phyloP scores from a whole-genome alignment of 1,140 invertebrate genomes.

The Augochlora pura region DNA sequence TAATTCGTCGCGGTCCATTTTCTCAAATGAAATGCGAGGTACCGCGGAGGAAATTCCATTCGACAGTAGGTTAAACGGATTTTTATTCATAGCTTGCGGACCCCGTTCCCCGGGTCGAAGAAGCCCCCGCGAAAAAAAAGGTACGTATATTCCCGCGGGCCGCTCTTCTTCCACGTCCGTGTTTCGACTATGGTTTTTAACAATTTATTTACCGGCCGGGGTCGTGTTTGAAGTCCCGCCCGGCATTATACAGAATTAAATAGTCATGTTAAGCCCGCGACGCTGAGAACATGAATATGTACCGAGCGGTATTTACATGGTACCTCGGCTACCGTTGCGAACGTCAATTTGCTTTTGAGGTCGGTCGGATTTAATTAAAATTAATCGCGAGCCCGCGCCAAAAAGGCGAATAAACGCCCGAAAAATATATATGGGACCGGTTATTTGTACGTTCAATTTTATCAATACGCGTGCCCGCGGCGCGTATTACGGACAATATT shows the following conservation, averaged over 20 bases:
- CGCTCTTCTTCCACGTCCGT: neutral
- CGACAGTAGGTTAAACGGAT: neutral
- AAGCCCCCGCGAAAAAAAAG: too few relatives aligned
- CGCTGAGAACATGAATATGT: conserved; percentile 41
- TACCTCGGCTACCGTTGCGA: conserved; percentile 12
- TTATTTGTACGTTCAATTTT: neutral
- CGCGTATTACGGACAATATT: neutral
- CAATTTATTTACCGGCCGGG: conserved; percentile 35
- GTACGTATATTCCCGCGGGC: neutral
- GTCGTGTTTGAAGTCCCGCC: conserved; percentile 25
- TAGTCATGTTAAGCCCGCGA: conserved; percentile 36
- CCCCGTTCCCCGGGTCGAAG: neutral
- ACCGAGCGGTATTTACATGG: conserved; percentile 40
- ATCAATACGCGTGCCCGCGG: too few relatives aligned
- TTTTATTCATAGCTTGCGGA: conserved; percentile 18
- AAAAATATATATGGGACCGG: neutral
- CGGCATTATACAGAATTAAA: conserved; percentile 45
- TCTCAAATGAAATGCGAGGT: neutral
- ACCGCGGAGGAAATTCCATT: neutral
- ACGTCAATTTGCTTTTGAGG: conserved; percentile 43
- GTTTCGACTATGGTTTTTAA: conserved; percentile 42
- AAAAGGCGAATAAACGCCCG: neutral
- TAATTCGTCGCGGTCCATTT: neutral
- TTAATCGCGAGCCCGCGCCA: neutral
- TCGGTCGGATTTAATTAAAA: conserved; percentile 35